Evolutionary conservation across 2,888 invertebrate genomes (phyloP).

Genomic region (Acleris emargana): DNA sequence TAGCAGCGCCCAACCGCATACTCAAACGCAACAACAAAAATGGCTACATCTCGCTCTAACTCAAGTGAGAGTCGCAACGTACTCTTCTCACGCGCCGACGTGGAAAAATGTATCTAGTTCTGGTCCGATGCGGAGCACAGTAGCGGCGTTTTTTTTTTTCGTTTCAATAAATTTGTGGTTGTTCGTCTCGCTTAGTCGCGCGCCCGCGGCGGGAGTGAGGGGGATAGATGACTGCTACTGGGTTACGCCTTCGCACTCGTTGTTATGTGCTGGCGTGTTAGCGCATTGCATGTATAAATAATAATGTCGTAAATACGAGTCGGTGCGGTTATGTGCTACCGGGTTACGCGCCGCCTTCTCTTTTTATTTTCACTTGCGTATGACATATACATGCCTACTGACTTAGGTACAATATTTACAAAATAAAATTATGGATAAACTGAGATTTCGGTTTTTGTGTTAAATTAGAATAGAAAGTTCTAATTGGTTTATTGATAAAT

Average conservation of each 20-base stretch:
- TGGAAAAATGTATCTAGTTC: conserved; percentile 84
- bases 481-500: conserved; percentile 32
- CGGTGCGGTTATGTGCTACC: conserved; percentile 74
- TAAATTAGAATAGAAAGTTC: conserved; percentile 22
- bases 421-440: neutral
- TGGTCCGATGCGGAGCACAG: conserved; percentile 82
- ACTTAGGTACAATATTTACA: neutral
- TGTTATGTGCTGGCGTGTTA: conserved; percentile 81
- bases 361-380: conserved; percentile 45
- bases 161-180: conserved; percentile 83
- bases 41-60: conserved; percentile 60
- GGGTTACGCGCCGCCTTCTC: conserved; percentile 71
- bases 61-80: conserved; percentile 36
- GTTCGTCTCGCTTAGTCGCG: conserved; percentile 80
- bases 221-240: conserved; percentile 78
- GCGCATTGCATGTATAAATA: conserved; percentile 78
- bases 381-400: conserved; percentile 33
- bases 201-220: conserved; percentile 75
- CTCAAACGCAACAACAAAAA: conserved; percentile 59
- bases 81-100: conserved; percentile 68
- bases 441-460: neutral
- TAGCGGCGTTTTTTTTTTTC: conserved; percentile 80
- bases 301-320: conserved; percentile 77
- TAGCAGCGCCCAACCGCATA: conserved; percentile 82
- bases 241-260: conserved; percentile 83